Percentiles rank a stretch among this genome's conserved stretches.
phyloP scores from a whole-genome alignment of 2,888 invertebrate species.

The Lithophane socia region DNA sequence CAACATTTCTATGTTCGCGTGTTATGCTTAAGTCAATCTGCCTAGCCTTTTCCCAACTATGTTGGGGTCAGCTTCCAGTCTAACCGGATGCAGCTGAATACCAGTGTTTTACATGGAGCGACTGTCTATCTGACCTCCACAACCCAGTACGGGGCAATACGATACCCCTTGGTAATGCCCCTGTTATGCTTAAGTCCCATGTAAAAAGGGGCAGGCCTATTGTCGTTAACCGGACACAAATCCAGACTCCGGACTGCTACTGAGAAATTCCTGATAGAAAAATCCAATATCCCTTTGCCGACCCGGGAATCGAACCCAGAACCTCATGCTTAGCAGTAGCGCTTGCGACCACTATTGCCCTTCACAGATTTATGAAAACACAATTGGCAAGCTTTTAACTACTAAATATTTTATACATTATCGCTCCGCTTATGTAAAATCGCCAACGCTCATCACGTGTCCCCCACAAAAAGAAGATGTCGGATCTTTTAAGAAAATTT shows the following conservation, averaged over 20 bases:
- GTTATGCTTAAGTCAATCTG: neutral
- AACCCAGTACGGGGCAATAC: too few relatives aligned
- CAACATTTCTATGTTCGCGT: neutral
- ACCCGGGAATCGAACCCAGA: neutral
- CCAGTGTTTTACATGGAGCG: too few relatives aligned
- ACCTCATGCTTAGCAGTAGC: neutral
- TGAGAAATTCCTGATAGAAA: neutral
- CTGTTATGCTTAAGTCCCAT: neutral
- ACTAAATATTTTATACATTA: neutral
- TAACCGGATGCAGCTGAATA: too few relatives aligned
- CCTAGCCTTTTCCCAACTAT: too few relatives aligned
- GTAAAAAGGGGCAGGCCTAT: neutral
- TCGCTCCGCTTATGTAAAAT: slow-evolving; percentile 8
- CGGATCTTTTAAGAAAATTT: slow-evolving; percentile 88
- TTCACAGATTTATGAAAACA: neutral
- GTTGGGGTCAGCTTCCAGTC: too few relatives aligned
- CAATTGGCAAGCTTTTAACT: neutral
- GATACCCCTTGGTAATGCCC: too few relatives aligned
- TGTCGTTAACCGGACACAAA: neutral
- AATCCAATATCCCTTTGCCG: neutral
- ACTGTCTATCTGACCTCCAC: too few relatives aligned
- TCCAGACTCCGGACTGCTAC: neutral
- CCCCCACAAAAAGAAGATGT: slow-evolving; percentile 72
- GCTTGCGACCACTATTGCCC: neutral
- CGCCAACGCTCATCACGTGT: slow-evolving; percentile 64